Evolutionary conservation across 2,888 invertebrate species (phyloP).

Genomic region (Pristionchus fissidentatus): DNA sequence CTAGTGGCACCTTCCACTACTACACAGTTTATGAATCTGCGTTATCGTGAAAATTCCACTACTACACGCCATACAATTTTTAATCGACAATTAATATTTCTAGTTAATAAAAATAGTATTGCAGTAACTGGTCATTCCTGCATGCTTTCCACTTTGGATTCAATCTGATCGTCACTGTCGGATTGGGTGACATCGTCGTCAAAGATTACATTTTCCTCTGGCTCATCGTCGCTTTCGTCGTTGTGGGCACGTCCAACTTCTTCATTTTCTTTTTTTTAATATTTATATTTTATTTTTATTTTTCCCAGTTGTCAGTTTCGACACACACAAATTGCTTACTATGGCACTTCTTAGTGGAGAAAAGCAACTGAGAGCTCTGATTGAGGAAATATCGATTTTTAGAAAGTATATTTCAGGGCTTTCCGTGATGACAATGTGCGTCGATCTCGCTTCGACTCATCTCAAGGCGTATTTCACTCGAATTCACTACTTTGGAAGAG

Average conservation of each 20-base stretch:
- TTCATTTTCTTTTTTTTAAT: background rate
- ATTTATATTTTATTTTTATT: background rate
- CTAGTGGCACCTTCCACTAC: too few species aligned
- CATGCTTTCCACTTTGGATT: slow-evolving; percentile 76
- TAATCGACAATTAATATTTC: too few species aligned
- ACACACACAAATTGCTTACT: too few species aligned
- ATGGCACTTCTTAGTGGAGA: too few species aligned
- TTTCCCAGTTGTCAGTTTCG: too few species aligned
- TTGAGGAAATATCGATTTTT: too few species aligned
- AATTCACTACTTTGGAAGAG: slow-evolving; percentile 76
- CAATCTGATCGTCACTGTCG: slow-evolving; percentile 76
- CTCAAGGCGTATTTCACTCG: slow-evolving; percentile 76
- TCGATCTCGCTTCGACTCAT: slow-evolving; percentile 75
- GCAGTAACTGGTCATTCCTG: slow-evolving; percentile 74
- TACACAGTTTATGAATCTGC: too few species aligned
- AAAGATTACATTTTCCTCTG: slow-evolving; percentile 73
- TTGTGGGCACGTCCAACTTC: slow-evolving; percentile 72
- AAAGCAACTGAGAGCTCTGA: too few species aligned
- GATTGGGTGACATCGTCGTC: slow-evolving; percentile 75
- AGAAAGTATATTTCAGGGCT: slow-evolving; percentile 66
- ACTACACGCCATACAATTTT: too few species aligned
- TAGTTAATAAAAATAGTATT: too few species aligned
- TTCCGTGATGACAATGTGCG: slow-evolving; percentile 76
- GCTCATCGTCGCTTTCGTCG: slow-evolving; percentile 75
- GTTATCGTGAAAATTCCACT: too few species aligned